phyloP scores from a whole-genome alignment of 2,888 invertebrate species.

The Amorpha juglandis region DNA sequence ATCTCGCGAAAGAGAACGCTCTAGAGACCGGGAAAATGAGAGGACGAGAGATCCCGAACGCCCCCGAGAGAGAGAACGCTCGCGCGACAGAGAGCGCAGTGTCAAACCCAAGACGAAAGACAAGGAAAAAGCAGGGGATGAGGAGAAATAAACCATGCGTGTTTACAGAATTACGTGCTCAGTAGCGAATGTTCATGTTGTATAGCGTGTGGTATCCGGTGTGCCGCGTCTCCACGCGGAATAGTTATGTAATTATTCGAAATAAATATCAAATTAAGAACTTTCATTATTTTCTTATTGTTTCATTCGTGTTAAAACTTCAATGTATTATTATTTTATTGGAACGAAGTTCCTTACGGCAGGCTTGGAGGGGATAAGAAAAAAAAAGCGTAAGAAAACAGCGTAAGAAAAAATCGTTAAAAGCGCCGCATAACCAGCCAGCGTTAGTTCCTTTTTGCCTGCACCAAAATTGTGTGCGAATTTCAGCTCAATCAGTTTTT shows the following conservation, averaged over 20 bases:
- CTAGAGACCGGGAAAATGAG: slow-evolving; percentile 58
- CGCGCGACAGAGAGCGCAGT: slow-evolving; percentile 74
- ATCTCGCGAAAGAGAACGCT: slow-evolving; percentile 43
- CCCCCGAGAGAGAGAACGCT: slow-evolving; percentile 62
- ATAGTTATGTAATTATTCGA: slow-evolving; percentile 25
- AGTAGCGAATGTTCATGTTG: slow-evolving; percentile 30
- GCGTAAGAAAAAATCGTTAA: too few relatives aligned
- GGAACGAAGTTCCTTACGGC: too few relatives aligned
- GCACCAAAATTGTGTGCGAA: too few relatives aligned
- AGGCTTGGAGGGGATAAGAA: too few relatives aligned
- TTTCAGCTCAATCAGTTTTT: too few relatives aligned
- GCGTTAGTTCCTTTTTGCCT: too few relatives aligned
- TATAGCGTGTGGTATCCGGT: slow-evolving; percentile 27
- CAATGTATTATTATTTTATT: too few relatives aligned
- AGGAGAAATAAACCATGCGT: slow-evolving; percentile 83
- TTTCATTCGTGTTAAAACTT: background rate
- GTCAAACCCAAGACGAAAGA: slow-evolving; percentile 83
- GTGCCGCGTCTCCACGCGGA: background rate
- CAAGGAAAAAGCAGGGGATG: slow-evolving; percentile 90
- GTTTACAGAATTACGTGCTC: slow-evolving; percentile 27
- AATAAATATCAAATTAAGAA: slow-evolving; percentile 24
- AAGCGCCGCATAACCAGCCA: too few relatives aligned
- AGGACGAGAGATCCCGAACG: slow-evolving; percentile 76
- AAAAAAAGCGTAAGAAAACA: too few relatives aligned
- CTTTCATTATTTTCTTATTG: slow-evolving; percentile 5